phyloP scores from a whole-genome alignment of 2,113 vertebrate genomes.

The Dicentrarchus labrax region DNA sequence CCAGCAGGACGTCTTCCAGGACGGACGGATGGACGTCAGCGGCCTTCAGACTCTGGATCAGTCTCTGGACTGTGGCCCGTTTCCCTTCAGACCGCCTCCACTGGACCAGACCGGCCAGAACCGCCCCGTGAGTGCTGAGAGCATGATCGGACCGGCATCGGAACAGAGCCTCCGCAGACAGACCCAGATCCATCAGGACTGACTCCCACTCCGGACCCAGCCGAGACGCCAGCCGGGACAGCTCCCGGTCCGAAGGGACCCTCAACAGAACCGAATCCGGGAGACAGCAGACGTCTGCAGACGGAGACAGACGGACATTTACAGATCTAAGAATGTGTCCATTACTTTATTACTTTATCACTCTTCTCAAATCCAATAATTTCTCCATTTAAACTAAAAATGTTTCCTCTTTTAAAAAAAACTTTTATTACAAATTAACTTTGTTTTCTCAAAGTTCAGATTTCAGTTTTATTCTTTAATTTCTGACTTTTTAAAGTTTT shows the following conservation, averaged over 20 bases:
- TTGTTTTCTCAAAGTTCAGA: too few relatives aligned
- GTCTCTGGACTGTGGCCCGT: slow-evolving; percentile 85
- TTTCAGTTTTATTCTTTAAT: too few relatives aligned
- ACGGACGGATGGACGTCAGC: slow-evolving; percentile 86
- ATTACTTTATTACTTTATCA: too few relatives aligned
- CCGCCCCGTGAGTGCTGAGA: slow-evolving; percentile 87
- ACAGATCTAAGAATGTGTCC: too few relatives aligned
- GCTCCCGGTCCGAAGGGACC: slow-evolving; percentile 89
- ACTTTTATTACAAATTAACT: too few relatives aligned
- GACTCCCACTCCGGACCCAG: slow-evolving; percentile 91
- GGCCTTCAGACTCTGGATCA: slow-evolving; percentile 82
- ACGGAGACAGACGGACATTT: background rate
- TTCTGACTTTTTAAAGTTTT: too few relatives aligned
- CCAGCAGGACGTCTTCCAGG: slow-evolving; percentile 77
- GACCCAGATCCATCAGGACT: slow-evolving; percentile 88
- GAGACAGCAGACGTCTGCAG: slow-evolving; percentile 76
- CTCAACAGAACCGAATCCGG: slow-evolving; percentile 78
- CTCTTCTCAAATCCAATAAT: too few relatives aligned
- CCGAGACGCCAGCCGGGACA: slow-evolving; percentile 87
- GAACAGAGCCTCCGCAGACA: slow-evolving; percentile 87
- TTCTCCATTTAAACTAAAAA: too few relatives aligned
- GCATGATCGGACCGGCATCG: slow-evolving; percentile 90
- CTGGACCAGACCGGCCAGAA: slow-evolving; percentile 88
- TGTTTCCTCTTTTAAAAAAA: too few relatives aligned
- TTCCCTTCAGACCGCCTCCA: slow-evolving; percentile 89